Percentiles rank a stretch among this genome's conserved stretches.
Evolutionary conservation across 2,888 invertebrate species (phyloP).

Genomic region (Elegia similella): DNA sequence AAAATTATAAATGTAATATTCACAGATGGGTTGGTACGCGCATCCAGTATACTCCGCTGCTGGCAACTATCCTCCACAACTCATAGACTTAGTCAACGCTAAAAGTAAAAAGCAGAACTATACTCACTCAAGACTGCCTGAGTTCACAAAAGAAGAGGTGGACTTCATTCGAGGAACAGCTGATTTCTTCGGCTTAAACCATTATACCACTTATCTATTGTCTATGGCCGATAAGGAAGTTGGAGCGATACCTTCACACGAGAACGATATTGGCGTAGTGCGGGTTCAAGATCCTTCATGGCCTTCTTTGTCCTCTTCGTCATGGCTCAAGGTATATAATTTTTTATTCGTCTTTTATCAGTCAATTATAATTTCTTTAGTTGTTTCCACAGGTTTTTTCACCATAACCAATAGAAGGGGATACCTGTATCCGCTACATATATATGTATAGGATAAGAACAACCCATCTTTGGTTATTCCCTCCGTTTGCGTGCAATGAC

Average conservation of each 20-base stretch:
- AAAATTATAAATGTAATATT: background rate
- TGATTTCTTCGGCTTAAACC: conserved; percentile 76
- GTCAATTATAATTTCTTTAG: too few relatives aligned
- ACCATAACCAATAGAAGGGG: too few relatives aligned
- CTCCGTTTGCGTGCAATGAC: too few relatives aligned
- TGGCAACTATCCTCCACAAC: conserved; percentile 81
- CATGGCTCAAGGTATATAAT: conserved; percentile 84
- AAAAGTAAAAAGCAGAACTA: conserved; percentile 79
- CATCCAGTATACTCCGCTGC: conserved; percentile 77
- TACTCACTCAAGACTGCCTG: conserved; percentile 78
- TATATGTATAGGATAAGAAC: too few relatives aligned
- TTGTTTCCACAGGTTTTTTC: too few relatives aligned
- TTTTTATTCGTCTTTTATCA: too few relatives aligned
- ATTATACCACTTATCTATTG: conserved; percentile 73
- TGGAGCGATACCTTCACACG: conserved; percentile 78
- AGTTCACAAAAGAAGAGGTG: conserved; percentile 76
- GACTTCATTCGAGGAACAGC: conserved; percentile 68
- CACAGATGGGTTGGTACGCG: conserved; percentile 78
- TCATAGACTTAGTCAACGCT: conserved; percentile 75
- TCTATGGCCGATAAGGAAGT: conserved; percentile 67
- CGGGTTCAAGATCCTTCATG: conserved; percentile 81
- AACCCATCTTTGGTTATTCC: too few relatives aligned
- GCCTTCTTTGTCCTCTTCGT: conserved; percentile 81
- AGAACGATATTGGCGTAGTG: conserved; percentile 83
- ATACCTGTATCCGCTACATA: too few relatives aligned